Evolutionary conservation across 2,113 vertebrate species (phyloP).

Genomic region (Rhineura floridana): DNA sequence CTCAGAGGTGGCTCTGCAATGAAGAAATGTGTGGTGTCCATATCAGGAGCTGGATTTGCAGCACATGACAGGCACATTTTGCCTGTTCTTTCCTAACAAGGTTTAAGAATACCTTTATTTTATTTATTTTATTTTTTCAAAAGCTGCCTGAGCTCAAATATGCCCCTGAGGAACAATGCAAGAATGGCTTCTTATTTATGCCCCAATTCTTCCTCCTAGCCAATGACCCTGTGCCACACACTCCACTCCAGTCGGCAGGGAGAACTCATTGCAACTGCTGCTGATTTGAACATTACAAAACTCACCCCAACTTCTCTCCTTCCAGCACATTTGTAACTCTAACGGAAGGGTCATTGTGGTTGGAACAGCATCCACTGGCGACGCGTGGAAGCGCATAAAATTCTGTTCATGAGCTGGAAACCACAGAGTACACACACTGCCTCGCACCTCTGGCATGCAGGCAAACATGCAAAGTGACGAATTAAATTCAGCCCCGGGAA

Average conservation of each 20-base stretch:
- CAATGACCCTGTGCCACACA: not conserved
- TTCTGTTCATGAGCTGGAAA: not conserved
- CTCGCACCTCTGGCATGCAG: constrained; percentile 6
- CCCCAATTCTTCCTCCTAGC: not conserved
- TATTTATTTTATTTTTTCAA: no score
- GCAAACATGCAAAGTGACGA: not conserved
- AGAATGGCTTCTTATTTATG: not conserved
- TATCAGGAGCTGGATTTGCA: no score
- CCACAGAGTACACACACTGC: not conserved
- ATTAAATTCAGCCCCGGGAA: not conserved
- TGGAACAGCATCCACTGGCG: not conserved
- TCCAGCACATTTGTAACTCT: not conserved
- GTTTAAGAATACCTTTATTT: no score
- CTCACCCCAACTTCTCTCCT: not conserved
- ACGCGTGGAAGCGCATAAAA: not conserved
- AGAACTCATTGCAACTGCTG: not conserved
- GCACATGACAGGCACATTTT: no score
- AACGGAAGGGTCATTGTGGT: not conserved
- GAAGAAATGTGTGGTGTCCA: no score
- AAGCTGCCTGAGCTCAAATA: not conserved
- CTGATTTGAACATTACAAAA: not conserved
- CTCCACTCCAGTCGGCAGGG: not conserved
- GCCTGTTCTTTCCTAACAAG: no score
- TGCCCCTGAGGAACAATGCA: not conserved
- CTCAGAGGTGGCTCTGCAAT: no score